A percentile compares a stretch with the other conserved stretches of the same genome.
phyloP scores from a whole-genome alignment of 2,888 invertebrate genomes.

The Caenorhabditis sp. region DNA sequence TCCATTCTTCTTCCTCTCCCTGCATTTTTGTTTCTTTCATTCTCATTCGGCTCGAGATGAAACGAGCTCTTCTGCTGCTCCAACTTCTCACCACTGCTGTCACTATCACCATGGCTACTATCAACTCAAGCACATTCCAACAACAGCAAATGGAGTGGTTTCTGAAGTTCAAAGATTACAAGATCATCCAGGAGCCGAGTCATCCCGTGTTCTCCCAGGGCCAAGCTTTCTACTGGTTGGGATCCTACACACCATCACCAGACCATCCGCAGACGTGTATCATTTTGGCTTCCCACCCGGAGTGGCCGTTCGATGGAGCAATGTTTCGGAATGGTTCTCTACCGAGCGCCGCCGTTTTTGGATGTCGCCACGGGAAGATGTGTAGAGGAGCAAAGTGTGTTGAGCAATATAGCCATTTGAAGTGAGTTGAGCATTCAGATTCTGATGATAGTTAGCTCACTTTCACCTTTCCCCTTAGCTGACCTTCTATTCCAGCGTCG shows the following conservation, averaged over 20 bases:
- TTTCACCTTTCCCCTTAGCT: no score
- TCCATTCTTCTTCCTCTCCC: neutral
- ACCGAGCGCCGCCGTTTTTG: slow-evolving; percentile 34
- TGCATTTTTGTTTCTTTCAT: no score
- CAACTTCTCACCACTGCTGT: neutral
- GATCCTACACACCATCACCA: slow-evolving; percentile 28
- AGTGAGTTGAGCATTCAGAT: slow-evolving; percentile 16
- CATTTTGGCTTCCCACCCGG: slow-evolving; percentile 39
- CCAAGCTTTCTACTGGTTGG: slow-evolving; percentile 44
- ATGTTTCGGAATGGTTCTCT: slow-evolving; percentile 34
- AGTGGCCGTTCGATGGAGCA: slow-evolving; percentile 46
- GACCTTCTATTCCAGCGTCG: slow-evolving; percentile 34
- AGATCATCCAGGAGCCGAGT: slow-evolving; percentile 44
- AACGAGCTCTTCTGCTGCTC: neutral
- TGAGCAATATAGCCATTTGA: slow-evolving; percentile 26
- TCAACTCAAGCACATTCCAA: slow-evolving; percentile 5
- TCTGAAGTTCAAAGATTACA: slow-evolving; percentile 33
- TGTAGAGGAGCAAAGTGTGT: slow-evolving; percentile 23
- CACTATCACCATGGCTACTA: neutral
- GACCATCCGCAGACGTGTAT: slow-evolving; percentile 46
- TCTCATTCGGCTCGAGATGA: neutral
- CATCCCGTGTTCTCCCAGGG: slow-evolving; percentile 41
- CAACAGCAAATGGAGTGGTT: slow-evolving; percentile 3
- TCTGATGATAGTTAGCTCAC: no score
- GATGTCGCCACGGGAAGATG: slow-evolving; percentile 12